Conservation (phyloP, 2,113 vertebrate species). For the Hemicordylus capensis region DNA sequence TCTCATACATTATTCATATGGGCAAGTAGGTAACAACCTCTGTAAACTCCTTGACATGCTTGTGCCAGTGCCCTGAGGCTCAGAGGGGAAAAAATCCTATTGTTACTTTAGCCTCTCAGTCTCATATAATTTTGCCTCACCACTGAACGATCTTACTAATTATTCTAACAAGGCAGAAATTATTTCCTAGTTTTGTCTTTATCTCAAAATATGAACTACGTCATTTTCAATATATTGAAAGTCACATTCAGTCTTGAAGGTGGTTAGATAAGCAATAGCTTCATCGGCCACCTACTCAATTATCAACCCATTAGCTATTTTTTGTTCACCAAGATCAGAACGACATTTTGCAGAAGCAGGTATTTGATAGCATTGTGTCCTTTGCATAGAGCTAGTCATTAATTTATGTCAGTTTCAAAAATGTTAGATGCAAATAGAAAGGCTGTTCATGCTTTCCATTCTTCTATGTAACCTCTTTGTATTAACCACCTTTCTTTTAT, state of each 20-base stretch:
- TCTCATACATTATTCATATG: too few species aligned
- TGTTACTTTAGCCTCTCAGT: background rate
- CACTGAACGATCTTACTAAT: background rate
- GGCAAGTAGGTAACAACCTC: too few species aligned
- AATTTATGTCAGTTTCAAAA: slow-evolving; percentile 3
- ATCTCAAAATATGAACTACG: background rate
- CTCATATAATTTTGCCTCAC: background rate
- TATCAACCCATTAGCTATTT: slow-evolving; percentile 13
- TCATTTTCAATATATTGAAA: background rate
- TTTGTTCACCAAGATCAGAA: background rate
- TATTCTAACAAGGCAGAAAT: background rate
- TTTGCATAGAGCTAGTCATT: background rate
- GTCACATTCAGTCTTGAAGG: background rate
- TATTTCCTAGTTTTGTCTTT: background rate
- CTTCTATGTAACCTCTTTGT: background rate
- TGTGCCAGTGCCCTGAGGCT: too few species aligned
- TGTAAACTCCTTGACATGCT: too few species aligned
- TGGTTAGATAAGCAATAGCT: background rate
- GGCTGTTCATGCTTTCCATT: background rate
- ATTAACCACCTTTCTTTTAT: background rate
- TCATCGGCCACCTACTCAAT: slow-evolving; percentile 4
- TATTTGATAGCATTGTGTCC: slow-evolving; percentile 2
- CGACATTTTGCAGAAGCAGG: background rate
- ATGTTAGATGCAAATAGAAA: background rate
- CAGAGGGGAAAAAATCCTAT: too few species aligned